Conservation (phyloP, 2,797 vertebrate genomes). For the Enteromius thamalakanensis region DNA sequence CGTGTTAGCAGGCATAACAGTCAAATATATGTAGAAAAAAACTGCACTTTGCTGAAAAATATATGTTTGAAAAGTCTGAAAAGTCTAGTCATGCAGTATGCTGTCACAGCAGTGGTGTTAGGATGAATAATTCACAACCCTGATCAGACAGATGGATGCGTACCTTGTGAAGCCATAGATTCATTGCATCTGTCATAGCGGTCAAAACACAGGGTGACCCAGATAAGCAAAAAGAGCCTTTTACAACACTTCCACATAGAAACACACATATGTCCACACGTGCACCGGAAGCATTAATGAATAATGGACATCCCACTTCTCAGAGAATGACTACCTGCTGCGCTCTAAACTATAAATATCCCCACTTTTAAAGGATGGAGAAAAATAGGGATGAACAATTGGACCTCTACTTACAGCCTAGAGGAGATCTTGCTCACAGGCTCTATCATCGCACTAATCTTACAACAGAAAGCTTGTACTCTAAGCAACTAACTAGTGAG, state of each 20-base stretch:
- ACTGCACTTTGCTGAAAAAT: not conserved
- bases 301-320: constrained; percentile 52
- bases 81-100: not conserved
- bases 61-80: not conserved
- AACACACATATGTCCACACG: constrained; percentile 23
- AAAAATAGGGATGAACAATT: constrained; percentile 23
- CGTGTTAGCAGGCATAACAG: not conserved
- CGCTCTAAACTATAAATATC: constrained; percentile 54
- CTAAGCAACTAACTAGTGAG: not conserved
- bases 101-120: constrained; percentile 67
- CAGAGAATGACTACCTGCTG: constrained; percentile 51
- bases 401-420: not conserved
- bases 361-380: constrained; percentile 27
- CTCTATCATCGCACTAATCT: not conserved
- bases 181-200: constrained; percentile 13
- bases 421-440: not conserved
- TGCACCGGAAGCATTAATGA: constrained; percentile 49
- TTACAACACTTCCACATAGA: not conserved
- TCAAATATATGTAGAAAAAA: not conserved
- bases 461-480: not conserved
- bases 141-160: constrained; percentile 64
- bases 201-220: constrained; percentile 26
- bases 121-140: constrained; percentile 75
- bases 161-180: constrained; percentile 50
- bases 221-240: constrained; percentile 27